Evolutionary conservation across 1,140 invertebrate genomes (phyloP).

Genomic region (Drosophila oshimai): DNA sequence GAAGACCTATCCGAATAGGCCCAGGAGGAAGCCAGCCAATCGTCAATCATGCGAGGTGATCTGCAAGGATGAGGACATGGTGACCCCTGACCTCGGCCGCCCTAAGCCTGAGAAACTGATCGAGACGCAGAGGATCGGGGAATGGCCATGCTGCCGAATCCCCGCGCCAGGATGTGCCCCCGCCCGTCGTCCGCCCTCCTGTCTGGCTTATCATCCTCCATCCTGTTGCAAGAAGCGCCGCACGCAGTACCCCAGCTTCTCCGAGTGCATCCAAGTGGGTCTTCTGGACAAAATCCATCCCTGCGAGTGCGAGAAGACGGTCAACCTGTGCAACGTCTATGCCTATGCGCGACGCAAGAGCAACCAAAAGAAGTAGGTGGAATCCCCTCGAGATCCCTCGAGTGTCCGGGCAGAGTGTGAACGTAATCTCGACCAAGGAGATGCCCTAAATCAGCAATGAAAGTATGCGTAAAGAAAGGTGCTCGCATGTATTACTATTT

Average conservation of each 20-base stretch:
- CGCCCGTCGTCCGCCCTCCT: not conserved
- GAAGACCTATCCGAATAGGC: constrained; percentile 1
- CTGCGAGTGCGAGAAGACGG: constrained; percentile 30
- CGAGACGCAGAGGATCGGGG: not conserved
- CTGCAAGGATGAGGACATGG: not conserved
- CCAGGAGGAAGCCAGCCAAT: not conserved
- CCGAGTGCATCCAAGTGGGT: constrained; percentile 20
- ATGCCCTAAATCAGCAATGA: not conserved
- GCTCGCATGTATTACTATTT: not conserved
- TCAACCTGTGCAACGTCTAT: constrained; percentile 21
- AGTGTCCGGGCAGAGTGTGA: not conserved
- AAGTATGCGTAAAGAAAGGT: not conserved
- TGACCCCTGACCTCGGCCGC: not conserved
- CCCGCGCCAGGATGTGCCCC: not conserved
- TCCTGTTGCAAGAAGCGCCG: constrained; percentile 30
- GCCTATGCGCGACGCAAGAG: constrained; percentile 1
- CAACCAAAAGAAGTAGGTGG: too few species aligned
- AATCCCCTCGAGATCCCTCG: not conserved
- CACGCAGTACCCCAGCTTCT: constrained; percentile 41
- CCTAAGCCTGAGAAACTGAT: not conserved
- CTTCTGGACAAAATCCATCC: not conserved
- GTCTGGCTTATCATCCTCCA: not conserved
- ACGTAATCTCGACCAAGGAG: not conserved
- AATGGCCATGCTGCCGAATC: constrained; percentile 29
- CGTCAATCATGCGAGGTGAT: too few species aligned